Evolutionary conservation across 2,888 invertebrate species (phyloP).

Genomic region (Xylocampa areola): DNA sequence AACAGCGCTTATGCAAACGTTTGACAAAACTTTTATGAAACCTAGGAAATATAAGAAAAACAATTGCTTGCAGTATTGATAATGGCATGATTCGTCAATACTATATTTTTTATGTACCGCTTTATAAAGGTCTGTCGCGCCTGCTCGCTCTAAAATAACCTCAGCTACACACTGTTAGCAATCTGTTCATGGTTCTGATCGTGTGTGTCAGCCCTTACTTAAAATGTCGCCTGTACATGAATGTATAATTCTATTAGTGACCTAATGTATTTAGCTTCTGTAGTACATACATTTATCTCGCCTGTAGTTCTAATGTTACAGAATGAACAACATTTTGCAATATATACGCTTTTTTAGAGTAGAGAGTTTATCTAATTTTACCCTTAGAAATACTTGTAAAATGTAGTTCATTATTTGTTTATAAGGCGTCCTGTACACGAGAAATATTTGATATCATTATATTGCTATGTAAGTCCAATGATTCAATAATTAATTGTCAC

Average conservation of each 20-base stretch:
- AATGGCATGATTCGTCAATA: too few species aligned
- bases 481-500: too few species aligned
- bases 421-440: not conserved
- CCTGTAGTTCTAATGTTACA: constrained; percentile 9
- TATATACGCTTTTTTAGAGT: too few species aligned
- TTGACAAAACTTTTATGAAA: not conserved
- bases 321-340: constrained; percentile 10
- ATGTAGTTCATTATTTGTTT: constrained; percentile 3
- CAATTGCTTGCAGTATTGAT: too few species aligned
- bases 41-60: not conserved
- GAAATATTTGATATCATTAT: too few species aligned
- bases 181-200: not conserved
- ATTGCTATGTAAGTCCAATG: too few species aligned
- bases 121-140: too few species aligned
- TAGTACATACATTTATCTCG: not conserved
- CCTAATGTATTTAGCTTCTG: constrained; percentile 27
- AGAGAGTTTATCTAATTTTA: too few species aligned
- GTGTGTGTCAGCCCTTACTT: constrained; percentile 8
- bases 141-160: too few species aligned
- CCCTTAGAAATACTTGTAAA: too few species aligned
- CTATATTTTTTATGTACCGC: too few species aligned
- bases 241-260: constrained; percentile 17
- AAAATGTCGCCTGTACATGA: constrained; percentile 31
- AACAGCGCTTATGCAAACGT: not conserved
- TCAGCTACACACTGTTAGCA: too few species aligned